Evolutionary conservation across 2,797 vertebrate species (phyloP), one percentile per base, ranked within the genome.

Genomic region (Silurus aristotelis): DNA sequence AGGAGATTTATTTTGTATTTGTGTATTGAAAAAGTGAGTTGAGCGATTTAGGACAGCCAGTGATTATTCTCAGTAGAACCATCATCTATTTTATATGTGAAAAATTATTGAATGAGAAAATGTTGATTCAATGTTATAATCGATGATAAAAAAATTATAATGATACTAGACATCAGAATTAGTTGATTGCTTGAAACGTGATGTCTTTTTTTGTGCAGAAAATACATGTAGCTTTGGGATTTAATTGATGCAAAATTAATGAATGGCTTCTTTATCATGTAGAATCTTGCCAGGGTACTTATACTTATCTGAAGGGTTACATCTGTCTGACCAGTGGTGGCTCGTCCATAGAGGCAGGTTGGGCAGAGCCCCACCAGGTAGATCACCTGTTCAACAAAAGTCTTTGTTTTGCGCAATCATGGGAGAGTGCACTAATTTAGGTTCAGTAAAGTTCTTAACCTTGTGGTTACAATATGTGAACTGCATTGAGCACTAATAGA

Each of bases 21-120:
- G 8, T 76, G 15, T 56, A 15, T 56, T 56, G 8, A 56, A 31
- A 75, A 17, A 58, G 20, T 6, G 3, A 76, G 52, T 58, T 58
- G 7, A 38, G 17, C 31, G 25, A 58, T 31, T 31, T 31, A 58
- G 17, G 27, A 60, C 31, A 66, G 80, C 66, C 85, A 86, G 13
- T 71, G 63, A 85, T 89, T 43, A 86, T 91, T 92, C 92, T 94
- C 91, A 92, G 93, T 94, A 92, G 91, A 93, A 91, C 93, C 92
- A 91, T 93, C 85, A 91, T 91, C 15, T 20, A 10, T 19, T 76
- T 56, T 56, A 76, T 58, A 76, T 27, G 3, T 27, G 4, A 31
- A 25, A 58, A n/a, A 58, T 77, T 31, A 20, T 77, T 58, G 38
- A 43, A 55, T 73, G 8, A 58, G 1, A 27, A 27, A 76, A 19